Conservation (phyloP, 35 echinoderm and acorn worm species). For the Apostichopus parvimensis region DNA sequence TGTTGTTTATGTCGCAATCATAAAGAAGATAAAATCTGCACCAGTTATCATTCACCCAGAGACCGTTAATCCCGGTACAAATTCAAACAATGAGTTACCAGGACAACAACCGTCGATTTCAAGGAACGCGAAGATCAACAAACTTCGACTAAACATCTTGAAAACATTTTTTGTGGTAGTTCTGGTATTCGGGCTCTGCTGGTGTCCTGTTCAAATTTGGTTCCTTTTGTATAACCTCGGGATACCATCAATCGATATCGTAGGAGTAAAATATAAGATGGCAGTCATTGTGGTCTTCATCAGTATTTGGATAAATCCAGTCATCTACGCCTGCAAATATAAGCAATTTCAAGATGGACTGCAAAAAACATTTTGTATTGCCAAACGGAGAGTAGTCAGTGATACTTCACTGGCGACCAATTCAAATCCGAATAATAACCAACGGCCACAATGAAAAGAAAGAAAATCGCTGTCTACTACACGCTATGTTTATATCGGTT, state of each 20-base stretch:
- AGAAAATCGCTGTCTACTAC: no score
- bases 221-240: not conserved
- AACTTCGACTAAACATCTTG: conserved; percentile 29
- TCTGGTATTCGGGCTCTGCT: not conserved
- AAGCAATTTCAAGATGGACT: conserved; percentile 40
- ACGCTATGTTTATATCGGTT: no score
- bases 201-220: not conserved
- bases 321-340: conserved; percentile 39
- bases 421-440: no score
- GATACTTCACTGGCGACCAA: no score
- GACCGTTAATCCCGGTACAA: not conserved
- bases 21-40: not conserved
- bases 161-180: conserved; percentile 6
- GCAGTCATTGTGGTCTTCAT: not conserved
- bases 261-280: not conserved
- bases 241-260: not conserved
- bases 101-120: not conserved
- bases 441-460: no score
- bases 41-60: not conserved
- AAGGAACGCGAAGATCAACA: not conserved
- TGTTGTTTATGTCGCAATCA: conserved; percentile 3
- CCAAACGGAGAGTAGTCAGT: not conserved
- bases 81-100: not conserved
- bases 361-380: not conserved
- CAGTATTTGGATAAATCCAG: conserved; percentile 44